Evolutionary conservation across 1,140 invertebrate species (phyloP).

Genomic region (Anagrus nilaparvatae): DNA sequence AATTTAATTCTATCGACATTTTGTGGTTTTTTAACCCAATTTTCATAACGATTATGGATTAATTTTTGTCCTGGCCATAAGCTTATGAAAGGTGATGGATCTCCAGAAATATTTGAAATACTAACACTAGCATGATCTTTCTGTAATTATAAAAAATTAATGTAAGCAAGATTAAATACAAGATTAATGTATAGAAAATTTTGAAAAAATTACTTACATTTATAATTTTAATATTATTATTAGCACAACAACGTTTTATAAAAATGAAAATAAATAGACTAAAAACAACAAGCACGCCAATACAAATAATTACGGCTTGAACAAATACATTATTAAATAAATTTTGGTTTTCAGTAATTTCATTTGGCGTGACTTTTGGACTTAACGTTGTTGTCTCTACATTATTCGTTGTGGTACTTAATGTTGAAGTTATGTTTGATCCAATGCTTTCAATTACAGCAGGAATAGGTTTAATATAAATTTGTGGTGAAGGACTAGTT

Average conservation of each 20-base stretch:
- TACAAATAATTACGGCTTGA: too few relatives aligned
- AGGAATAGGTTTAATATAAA: too few relatives aligned
- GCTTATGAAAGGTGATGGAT: conserved; percentile 50
- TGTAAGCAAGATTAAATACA: too few relatives aligned
- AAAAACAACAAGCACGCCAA: too few relatives aligned
- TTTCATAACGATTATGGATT: conserved; percentile 68
- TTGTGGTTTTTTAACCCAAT: conserved; percentile 61
- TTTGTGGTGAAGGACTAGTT: conserved; percentile 15
- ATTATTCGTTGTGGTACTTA: conserved; percentile 23
- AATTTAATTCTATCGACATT: conserved; percentile 36
- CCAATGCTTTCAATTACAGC: conserved; percentile 10
- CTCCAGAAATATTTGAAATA: conserved; percentile 43
- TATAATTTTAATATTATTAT: too few relatives aligned
- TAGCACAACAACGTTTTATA: too few relatives aligned
- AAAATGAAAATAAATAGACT: too few relatives aligned
- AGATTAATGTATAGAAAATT: too few relatives aligned
- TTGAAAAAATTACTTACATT: too few relatives aligned
- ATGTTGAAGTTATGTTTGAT: conserved; percentile 27
- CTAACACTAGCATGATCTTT: conserved; percentile 42
- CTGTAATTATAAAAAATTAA: conserved; percentile 37
- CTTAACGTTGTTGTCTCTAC: conserved; percentile 31
- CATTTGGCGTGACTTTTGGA: conserved; percentile 27
- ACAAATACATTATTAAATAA: too few relatives aligned
- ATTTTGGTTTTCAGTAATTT: too few relatives aligned
- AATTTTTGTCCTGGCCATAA: conserved; percentile 67